These are phyloP conservation scores for Pseudorhombus dupliciocellatus DNA, from an alignment of 2,113 vertebrate species.

Conservation along the genomic window DNA sequence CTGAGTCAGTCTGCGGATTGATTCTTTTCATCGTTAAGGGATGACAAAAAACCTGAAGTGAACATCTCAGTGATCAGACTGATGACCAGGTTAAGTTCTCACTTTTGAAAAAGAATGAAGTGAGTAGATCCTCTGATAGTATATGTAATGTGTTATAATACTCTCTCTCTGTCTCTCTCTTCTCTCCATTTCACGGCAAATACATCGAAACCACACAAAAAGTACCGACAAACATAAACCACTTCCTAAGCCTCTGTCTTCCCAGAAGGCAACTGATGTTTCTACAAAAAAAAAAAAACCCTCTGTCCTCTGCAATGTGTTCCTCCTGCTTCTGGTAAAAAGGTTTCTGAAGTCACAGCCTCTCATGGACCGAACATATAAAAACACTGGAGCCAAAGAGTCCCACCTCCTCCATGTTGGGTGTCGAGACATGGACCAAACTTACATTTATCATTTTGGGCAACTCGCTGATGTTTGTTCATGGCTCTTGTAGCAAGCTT, in stretches of 20 bases:
- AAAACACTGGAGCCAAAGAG: no score
- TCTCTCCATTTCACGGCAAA: conserved; percentile 18
- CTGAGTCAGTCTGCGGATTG: neutral
- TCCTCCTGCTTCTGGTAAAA: neutral
- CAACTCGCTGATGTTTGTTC: no score
- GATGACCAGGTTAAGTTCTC: neutral
- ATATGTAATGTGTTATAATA: no score
- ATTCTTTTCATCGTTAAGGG: rapidly evolving
- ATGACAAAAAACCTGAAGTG: neutral
- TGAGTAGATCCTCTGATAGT: neutral
- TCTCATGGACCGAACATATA: no score
- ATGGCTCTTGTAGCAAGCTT: no score
- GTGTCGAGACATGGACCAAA: no score
- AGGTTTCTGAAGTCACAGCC: no score
- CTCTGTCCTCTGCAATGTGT: no score
- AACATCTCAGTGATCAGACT: neutral
- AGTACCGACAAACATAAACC: conserved; percentile 22
- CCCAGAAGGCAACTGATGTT: conserved; percentile 32
- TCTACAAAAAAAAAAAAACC: conserved; percentile 6
- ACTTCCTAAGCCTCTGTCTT: conserved; percentile 46
- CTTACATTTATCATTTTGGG: no score
- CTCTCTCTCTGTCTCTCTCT: neutral
- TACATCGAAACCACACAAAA: conserved; percentile 15
- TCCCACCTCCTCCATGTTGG: no score
- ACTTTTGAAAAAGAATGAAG: neutral